Percentiles rank a stretch among this genome's conserved stretches.
Evolutionary conservation across 2,113 vertebrate genomes (phyloP).

Genomic region (Stictonetta naevosa): DNA sequence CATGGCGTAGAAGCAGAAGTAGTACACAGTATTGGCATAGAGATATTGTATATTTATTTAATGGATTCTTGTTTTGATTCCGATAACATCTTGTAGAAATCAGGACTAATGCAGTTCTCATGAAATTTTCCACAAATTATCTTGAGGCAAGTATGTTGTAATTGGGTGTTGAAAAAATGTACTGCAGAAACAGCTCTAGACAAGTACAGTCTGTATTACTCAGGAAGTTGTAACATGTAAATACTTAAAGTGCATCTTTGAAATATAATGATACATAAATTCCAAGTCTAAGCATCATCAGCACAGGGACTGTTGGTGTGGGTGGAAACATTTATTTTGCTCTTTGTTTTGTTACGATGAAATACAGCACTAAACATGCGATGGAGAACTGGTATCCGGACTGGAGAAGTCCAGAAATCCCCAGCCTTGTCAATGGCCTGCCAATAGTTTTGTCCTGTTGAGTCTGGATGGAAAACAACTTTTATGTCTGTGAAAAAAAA

Average conservation of each 20-base stretch:
- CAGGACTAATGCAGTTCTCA: not conserved
- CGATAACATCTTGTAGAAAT: slow-evolving; percentile 24
- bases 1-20: not conserved
- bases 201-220: slow-evolving; percentile 13
- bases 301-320: not conserved
- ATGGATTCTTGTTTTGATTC: not conserved
- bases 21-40: not conserved
- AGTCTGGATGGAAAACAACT: not conserved
- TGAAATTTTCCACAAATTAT: slow-evolving; percentile 40
- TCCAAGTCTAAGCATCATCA: slow-evolving; percentile 24
- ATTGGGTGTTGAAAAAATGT: not conserved
- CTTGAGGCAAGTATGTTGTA: slow-evolving; percentile 1
- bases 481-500: not conserved
- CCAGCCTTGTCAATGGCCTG: not conserved
- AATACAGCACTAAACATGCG: not conserved
- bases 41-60: not conserved
- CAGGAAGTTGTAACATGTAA: slow-evolving; percentile 23
- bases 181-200: slow-evolving; percentile 18
- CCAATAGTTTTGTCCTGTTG: not conserved
- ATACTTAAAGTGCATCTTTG: slow-evolving; percentile 19
- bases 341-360: not conserved
- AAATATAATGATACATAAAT: slow-evolving; percentile 40
- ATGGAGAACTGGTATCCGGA: rapidly evolving
- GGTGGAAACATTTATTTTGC: not conserved
- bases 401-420: not conserved